A percentile compares a stretch with the other conserved stretches of the same genome.
Evolutionary conservation across 2,888 invertebrate genomes (phyloP).

Genomic region (Dynastes maya): DNA sequence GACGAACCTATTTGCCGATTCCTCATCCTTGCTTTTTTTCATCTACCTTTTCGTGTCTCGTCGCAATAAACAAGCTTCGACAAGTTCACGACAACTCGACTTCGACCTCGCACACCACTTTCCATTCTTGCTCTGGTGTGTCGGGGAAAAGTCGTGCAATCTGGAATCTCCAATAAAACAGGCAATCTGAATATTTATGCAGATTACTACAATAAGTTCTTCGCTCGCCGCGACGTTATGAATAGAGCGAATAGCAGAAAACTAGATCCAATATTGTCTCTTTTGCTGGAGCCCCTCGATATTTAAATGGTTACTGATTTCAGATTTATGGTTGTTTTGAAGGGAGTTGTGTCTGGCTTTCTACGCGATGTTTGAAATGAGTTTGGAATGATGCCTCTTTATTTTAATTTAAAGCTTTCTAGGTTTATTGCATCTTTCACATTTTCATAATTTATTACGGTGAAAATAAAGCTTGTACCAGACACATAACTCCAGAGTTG

Average conservation of each 20-base stretch:
- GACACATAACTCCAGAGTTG: too few relatives aligned
- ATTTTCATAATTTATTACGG: too few relatives aligned
- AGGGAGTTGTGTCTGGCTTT: constrained; percentile 44
- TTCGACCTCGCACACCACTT: constrained; percentile 3
- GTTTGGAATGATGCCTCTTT: too few relatives aligned
- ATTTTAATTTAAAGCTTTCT: too few relatives aligned
- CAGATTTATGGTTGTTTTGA: constrained; percentile 60
- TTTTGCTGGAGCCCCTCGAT: constrained; percentile 33
- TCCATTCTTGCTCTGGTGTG: constrained; percentile 53
- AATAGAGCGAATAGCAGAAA: constrained; percentile 55
- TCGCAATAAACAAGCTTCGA: constrained; percentile 41
- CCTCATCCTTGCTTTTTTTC: not conserved
- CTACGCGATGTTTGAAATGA: not conserved
- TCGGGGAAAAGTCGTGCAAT: constrained; percentile 60
- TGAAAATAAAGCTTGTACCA: too few relatives aligned
- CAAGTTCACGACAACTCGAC: constrained; percentile 13
- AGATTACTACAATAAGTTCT: constrained; percentile 64
- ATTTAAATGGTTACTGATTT: constrained; percentile 53
- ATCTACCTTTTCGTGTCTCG: constrained; percentile 18
- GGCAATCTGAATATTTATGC: constrained; percentile 63
- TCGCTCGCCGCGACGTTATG: constrained; percentile 59
- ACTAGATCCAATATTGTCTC: constrained; percentile 54
- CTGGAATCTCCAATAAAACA: constrained; percentile 62
- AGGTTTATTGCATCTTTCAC: too few relatives aligned
- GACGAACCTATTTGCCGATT: not conserved